Evolutionary conservation across 2,888 invertebrate species (phyloP).

Genomic region (Gnatocerus cornutus): DNA sequence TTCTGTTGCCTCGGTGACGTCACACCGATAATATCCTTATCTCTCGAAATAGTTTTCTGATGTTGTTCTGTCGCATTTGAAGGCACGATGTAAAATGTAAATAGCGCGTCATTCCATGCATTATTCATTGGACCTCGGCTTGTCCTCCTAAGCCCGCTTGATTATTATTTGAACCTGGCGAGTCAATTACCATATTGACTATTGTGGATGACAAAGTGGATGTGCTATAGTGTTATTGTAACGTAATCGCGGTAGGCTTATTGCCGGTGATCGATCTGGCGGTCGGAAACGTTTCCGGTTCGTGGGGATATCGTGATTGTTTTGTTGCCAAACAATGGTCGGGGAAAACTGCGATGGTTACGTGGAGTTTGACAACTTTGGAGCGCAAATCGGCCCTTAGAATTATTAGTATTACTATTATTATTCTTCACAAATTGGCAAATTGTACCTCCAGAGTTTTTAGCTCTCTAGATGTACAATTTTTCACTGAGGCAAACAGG

Average conservation of each 20-base stretch:
- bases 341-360: background rate
- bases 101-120: slow-evolving; percentile 40
- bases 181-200: slow-evolving; percentile 41
- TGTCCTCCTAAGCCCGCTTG: slow-evolving; percentile 30
- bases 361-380: background rate
- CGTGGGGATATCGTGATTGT: slow-evolving; percentile 5
- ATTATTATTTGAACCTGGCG: slow-evolving; percentile 39
- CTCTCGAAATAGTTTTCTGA: slow-evolving; percentile 5
- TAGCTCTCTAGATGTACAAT: too few species aligned
- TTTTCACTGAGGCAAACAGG: too few species aligned
- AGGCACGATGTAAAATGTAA: slow-evolving; percentile 34
- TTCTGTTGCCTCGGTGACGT: slow-evolving; percentile 11
- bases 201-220: slow-evolving; percentile 37
- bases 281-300: slow-evolving; percentile 33
- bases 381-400: background rate
- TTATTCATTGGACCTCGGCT: slow-evolving; percentile 32
- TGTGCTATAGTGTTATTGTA: slow-evolving; percentile 20
- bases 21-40: slow-evolving; percentile 4
- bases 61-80: slow-evolving; percentile 3
- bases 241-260: slow-evolving; percentile 18
- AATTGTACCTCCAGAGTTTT: too few species aligned
- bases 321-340: background rate
- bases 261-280: slow-evolving; percentile 18
- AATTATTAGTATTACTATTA: too few species aligned
- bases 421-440: too few species aligned